These are phyloP conservation scores for Ophion slaviceki DNA, from an alignment of 2,888 invertebrate species.

Conservation along the genomic window DNA sequence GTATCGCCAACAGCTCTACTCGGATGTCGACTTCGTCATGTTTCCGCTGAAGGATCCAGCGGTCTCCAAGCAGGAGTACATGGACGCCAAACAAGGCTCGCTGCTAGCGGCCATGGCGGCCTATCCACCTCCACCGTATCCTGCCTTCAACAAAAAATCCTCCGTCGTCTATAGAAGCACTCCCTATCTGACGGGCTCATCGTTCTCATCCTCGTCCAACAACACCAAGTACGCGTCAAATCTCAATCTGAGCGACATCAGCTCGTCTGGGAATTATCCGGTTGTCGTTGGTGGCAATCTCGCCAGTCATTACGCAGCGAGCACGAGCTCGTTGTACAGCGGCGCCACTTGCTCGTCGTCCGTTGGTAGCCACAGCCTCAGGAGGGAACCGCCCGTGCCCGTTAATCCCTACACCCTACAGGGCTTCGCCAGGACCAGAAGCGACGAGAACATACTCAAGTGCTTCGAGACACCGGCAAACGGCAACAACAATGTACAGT, in stretches of 20 bases:
- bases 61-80: constrained; percentile 95
- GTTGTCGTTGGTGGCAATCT: constrained; percentile 76
- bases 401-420: constrained; percentile 77
- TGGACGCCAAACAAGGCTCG: constrained; percentile 94
- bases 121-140: constrained; percentile 85
- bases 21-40: constrained; percentile 96
- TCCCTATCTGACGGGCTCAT: constrained; percentile 89
- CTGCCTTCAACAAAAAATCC: constrained; percentile 85
- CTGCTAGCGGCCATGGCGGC: constrained; percentile 87
- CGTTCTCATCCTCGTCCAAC: constrained; percentile 84
- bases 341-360: constrained; percentile 83
- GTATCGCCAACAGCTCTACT: constrained; percentile 95
- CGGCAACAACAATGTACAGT: constrained; percentile 74
- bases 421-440: constrained; percentile 87
- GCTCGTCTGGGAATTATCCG: constrained; percentile 74
- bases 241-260: constrained; percentile 87
- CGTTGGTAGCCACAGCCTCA: constrained; percentile 82
- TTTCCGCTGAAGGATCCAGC: constrained; percentile 95
- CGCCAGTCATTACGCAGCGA: constrained; percentile 82
- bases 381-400: constrained; percentile 81
- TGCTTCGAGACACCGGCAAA: constrained; percentile 84
- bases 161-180: constrained; percentile 93
- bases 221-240: constrained; percentile 89
- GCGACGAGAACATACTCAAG: constrained; percentile 92
- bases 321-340: constrained; percentile 83